Evolutionary conservation across 2,797 vertebrate genomes (phyloP), one percentile per base, ranked within the genome.

Genomic region (Gymnocypris eckloni): DNA sequence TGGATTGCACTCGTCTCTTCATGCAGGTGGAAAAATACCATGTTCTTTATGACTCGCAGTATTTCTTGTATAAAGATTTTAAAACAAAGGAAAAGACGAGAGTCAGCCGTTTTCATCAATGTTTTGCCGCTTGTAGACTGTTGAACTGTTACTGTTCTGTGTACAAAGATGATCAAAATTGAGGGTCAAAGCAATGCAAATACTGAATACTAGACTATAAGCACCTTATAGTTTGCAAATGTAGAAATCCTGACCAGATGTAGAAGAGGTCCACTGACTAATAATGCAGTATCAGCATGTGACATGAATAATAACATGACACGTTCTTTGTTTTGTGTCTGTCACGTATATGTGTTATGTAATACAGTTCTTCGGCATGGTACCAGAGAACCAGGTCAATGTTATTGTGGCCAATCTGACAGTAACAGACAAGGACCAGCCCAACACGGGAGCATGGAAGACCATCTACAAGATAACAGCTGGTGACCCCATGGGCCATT

Each of bases 401-500:
- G 94, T 98, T 90, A 97, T 97, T 4, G 97, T 99, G 20, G 95
- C 97, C 16, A 99, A 99, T 87, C 94, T 99, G 87, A 97, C 97
- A 0, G 97, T 99, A 90, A 98, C 97, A 0, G 98, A 99, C 90
- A 99, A 99, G 88, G 98, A 99, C 89, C 98, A 99, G 90, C 98
- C 98, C 41, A 97, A 98, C 90, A 98, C 97, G 0, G 94, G 92
- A 0, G 98, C 98, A 0, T 99, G 98, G 98, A 98, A 97, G 0
- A 97, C 97, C 0, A 86, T 95, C 87, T 99, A 98, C 92, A 96
- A 96, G 87, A 96, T 99, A 93, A 97, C 96, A 0, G 95, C 96
- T 2, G 98, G 98, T 48, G 98, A 99, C 89, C 95, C 97, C 0
- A 96, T 95, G 0, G 98, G 97, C 82, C 95, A 96, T 56, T 99